Evolutionary conservation across 2,797 vertebrate genomes (phyloP).

Genomic region (Microhierax caerulescens): DNA sequence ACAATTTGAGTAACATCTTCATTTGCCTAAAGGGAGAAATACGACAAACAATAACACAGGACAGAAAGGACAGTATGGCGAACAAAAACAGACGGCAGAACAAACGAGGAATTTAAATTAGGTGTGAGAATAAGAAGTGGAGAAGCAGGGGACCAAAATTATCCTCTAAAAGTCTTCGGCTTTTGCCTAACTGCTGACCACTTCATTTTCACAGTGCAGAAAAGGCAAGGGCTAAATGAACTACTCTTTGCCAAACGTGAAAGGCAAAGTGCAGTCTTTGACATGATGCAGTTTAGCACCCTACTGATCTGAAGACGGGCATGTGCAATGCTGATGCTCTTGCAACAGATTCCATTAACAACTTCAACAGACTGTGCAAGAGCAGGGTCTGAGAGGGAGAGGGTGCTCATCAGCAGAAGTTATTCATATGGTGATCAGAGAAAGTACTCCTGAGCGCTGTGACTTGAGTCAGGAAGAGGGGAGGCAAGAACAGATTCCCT

Average conservation of each 20-base stretch:
- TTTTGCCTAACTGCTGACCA: background rate
- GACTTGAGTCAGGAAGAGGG: background rate
- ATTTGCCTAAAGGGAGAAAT: conserved; percentile 83
- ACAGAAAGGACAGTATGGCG: background rate
- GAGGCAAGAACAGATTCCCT: background rate
- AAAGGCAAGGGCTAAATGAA: background rate
- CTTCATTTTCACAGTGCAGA: background rate
- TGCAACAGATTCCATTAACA: background rate
- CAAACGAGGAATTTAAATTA: background rate
- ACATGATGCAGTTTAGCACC: background rate
- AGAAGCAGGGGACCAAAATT: background rate
- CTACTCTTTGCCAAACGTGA: background rate
- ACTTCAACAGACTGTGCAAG: background rate
- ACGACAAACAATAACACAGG: background rate
- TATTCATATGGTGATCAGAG: background rate
- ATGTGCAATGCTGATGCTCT: background rate
- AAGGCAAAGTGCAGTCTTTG: background rate
- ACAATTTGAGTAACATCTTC: conserved; percentile 97
- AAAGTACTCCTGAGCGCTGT: background rate
- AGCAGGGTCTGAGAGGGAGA: background rate
- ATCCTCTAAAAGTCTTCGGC: background rate
- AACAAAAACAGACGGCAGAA: background rate
- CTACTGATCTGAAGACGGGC: background rate
- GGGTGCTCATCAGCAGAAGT: background rate
- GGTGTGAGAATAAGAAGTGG: background rate